These are phyloP conservation scores for Machaerirhynchus nigripectus DNA, from an alignment of 2,113 vertebrate genomes.

Conservation along the genomic window DNA sequence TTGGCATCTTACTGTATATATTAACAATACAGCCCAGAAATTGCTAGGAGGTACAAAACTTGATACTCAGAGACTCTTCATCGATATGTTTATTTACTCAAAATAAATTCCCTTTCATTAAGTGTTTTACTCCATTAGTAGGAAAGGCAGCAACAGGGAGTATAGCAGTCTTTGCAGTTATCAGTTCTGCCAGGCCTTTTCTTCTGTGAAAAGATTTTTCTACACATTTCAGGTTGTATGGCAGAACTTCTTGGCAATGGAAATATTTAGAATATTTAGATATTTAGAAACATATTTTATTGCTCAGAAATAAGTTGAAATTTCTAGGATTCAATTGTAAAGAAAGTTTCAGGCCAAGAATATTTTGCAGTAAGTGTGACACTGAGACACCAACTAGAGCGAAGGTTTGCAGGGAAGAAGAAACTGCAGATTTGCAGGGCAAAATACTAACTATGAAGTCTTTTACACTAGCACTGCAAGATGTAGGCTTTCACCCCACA, in stretches of 20 bases:
- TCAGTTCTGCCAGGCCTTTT: background rate
- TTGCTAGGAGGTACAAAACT: background rate
- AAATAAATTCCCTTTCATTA: background rate
- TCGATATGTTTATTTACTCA: background rate
- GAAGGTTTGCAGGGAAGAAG: background rate
- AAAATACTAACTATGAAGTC: background rate
- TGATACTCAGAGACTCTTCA: background rate
- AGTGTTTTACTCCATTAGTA: background rate
- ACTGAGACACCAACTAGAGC: background rate
- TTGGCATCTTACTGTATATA: background rate
- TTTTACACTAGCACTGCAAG: background rate
- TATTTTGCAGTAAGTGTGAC: background rate
- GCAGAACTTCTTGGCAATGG: background rate
- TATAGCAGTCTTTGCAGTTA: background rate
- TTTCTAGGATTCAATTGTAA: background rate
- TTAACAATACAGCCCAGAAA: background rate
- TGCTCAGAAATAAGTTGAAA: background rate
- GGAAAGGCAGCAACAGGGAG: fast-evolving
- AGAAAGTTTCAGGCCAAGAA: background rate
- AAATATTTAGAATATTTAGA: background rate
- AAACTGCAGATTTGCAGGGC: background rate
- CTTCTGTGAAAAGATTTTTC: background rate
- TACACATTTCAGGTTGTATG: background rate
- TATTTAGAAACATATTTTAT: background rate
- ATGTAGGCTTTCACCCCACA: background rate